phyloP scores from a whole-genome alignment of 2,888 invertebrate species.

The Sympetrum striolatum region DNA sequence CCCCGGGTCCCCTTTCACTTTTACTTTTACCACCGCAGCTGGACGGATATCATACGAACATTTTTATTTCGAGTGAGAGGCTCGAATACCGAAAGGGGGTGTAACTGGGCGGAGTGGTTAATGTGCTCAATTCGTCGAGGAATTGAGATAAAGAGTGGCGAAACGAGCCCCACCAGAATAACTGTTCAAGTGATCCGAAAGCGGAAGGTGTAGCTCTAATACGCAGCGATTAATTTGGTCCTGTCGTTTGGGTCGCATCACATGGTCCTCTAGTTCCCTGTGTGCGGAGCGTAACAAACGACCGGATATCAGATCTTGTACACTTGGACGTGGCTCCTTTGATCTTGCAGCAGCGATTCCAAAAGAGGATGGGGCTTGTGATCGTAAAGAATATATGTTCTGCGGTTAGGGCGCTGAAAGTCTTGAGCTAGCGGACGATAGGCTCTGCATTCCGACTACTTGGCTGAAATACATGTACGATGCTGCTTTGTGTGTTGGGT shows the following conservation, averaged over 20 bases:
- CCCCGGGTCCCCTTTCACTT: neutral
- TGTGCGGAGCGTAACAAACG: neutral
- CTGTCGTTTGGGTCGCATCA: neutral
- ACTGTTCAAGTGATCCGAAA: neutral
- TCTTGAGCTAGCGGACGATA: neutral
- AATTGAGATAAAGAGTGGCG: neutral
- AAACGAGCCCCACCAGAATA: neutral
- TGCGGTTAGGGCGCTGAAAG: neutral
- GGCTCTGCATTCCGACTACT: too few relatives aligned
- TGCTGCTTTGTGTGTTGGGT: too few relatives aligned
- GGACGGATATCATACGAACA: neutral
- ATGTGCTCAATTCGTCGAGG: neutral
- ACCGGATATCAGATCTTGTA: neutral
- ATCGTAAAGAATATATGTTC: neutral
- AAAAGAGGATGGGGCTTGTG: neutral
- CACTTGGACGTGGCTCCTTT: neutral
- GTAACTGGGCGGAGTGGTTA: neutral
- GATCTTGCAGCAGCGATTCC: neutral
- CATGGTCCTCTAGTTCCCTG: neutral
- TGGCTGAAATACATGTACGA: too few relatives aligned
- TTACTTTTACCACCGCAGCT: neutral
- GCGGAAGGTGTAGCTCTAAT: slow-evolving; percentile 12
- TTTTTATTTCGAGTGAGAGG: neutral
- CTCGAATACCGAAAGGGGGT: neutral
- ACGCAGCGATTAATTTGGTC: neutral